These are phyloP conservation scores for Labeo catla DNA, from an alignment of 2,113 vertebrate genomes.

Conservation along the genomic window DNA sequence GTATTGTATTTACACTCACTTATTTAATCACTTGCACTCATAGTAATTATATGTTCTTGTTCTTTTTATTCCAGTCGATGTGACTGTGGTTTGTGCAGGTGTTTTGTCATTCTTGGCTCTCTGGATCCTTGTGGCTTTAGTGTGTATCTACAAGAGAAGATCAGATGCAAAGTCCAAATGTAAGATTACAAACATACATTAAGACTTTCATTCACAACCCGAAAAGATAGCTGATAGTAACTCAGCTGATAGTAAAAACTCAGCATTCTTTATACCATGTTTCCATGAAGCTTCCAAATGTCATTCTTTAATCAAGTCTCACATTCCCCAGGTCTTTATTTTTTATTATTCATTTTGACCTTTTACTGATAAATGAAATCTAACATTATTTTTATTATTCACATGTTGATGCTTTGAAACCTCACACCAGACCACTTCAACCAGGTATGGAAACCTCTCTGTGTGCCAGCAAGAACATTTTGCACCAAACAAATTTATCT, in stretches of 20 bases:
- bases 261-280: too few relatives aligned
- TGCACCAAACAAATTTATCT: neutral
- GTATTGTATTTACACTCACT: neutral
- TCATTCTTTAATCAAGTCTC: neutral
- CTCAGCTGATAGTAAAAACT: too few relatives aligned
- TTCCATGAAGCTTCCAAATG: neutral
- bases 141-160: conserved; percentile 36
- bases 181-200: neutral
- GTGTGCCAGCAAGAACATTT: neutral
- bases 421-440: neutral
- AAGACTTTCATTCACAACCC: neutral
- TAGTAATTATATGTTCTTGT: neutral
- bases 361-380: neutral
- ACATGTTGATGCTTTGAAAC: conserved; percentile 39
- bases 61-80: neutral
- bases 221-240: neutral
- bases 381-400: conserved; percentile 10
- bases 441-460: conserved; percentile 23
- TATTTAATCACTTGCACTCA: neutral
- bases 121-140: conserved; percentile 15
- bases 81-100: conserved; percentile 13
- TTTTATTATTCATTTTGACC: neutral
- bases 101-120: conserved; percentile 5
- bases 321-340: neutral
- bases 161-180: neutral